Evolutionary conservation across 2,888 invertebrate species (phyloP).

Genomic region (Megaustenia siamemsis): DNA sequence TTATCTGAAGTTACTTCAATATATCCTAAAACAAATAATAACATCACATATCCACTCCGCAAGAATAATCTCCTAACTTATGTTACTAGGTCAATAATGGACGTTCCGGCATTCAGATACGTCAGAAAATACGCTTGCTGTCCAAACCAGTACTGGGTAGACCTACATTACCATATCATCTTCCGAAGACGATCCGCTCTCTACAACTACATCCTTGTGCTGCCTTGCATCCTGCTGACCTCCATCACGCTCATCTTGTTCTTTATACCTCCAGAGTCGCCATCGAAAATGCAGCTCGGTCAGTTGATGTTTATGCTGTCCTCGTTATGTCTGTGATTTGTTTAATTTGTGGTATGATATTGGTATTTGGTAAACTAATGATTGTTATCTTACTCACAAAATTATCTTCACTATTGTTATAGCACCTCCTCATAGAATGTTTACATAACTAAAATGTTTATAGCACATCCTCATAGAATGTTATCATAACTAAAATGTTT

Average conservation of each 20-base stretch:
- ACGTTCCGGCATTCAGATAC: slow-evolving; percentile 71
- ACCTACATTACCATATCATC: slow-evolving; percentile 75
- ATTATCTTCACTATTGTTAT: too few species aligned
- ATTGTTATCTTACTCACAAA: too few species aligned
- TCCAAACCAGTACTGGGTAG: slow-evolving; percentile 71
- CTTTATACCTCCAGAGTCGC: slow-evolving; percentile 81
- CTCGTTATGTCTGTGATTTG: neutral
- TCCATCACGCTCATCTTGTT: slow-evolving; percentile 80
- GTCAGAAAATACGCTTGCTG: slow-evolving; percentile 74
- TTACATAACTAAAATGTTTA: too few species aligned
- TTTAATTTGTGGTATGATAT: too few species aligned
- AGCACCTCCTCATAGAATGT: too few species aligned
- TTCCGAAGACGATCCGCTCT: slow-evolving; percentile 75
- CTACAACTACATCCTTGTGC: slow-evolving; percentile 79
- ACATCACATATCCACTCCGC: too few species aligned
- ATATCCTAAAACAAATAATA: too few species aligned
- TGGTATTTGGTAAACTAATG: too few species aligned
- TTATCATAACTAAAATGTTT: too few species aligned
- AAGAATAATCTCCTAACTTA: too few species aligned
- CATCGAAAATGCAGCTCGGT: slow-evolving; percentile 81
- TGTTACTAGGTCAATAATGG: slow-evolving; percentile 74
- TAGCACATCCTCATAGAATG: too few species aligned
- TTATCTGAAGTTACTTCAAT: too few species aligned
- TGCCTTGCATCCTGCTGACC: slow-evolving; percentile 80
- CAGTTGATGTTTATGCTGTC: slow-evolving; percentile 52